Evolutionary conservation across 2,113 vertebrate species (phyloP).

Genomic region (Ptilonorhynchus violaceus): DNA sequence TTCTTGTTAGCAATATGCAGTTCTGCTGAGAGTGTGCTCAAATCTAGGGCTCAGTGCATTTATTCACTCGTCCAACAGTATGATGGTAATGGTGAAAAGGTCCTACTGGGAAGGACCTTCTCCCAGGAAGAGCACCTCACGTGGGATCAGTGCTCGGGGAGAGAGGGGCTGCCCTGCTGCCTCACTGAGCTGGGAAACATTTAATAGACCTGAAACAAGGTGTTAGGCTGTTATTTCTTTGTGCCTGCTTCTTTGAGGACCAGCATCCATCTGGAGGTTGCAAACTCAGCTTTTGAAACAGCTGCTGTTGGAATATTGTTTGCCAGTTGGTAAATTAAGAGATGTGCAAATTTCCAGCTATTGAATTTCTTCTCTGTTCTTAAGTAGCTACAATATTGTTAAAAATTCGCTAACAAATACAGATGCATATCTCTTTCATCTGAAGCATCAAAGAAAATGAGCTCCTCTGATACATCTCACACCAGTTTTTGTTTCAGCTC

Average conservation of each 20-base stretch:
- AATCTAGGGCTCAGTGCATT: background rate
- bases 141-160: background rate
- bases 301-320: background rate
- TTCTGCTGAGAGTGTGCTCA: background rate
- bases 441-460: slow-evolving; percentile 4
- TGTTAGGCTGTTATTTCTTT: background rate
- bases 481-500: background rate
- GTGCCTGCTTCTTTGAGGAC: background rate
- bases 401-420: background rate
- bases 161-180: background rate
- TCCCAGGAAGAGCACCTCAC: background rate
- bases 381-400: background rate
- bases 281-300: background rate
- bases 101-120: too few species aligned
- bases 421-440: background rate
- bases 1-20: background rate
- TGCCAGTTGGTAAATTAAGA: background rate
- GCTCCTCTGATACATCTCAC: background rate
- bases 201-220: background rate
- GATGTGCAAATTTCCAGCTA: background rate
- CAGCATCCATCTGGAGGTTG: background rate
- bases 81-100: background rate
- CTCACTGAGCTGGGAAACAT: background rate
- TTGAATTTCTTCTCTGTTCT: background rate
- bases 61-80: background rate